Evolutionary conservation across 2,797 vertebrate species (phyloP).

Genomic region (Lateolabrax maculatus): DNA sequence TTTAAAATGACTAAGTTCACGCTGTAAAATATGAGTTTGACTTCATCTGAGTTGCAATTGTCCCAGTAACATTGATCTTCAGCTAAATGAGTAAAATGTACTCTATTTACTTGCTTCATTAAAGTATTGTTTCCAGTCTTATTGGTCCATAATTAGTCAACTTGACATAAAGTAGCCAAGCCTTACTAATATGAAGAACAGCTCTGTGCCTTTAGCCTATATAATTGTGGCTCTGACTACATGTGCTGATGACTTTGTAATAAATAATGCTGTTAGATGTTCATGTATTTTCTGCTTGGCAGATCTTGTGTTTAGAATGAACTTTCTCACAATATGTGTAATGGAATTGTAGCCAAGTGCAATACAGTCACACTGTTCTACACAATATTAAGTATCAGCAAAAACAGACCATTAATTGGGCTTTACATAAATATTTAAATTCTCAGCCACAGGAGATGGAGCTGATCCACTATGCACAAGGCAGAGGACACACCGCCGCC

Average conservation of each 20-base stretch:
- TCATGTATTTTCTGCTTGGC: background rate
- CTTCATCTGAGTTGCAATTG: background rate
- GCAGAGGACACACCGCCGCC: background rate
- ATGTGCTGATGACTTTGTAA: background rate
- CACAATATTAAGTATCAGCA: background rate
- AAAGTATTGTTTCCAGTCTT: background rate
- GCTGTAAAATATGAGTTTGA: background rate
- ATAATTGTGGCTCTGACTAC: background rate
- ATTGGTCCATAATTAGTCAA: background rate
- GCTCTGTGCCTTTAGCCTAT: background rate
- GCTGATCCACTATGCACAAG: background rate
- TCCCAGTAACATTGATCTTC: background rate
- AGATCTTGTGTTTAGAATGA: constrained; percentile 4
- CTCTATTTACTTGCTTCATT: background rate
- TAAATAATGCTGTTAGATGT: constrained; percentile 17
- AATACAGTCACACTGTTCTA: background rate
- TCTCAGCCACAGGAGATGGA: background rate
- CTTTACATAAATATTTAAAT: background rate
- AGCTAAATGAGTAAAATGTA: background rate
- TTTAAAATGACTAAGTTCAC: background rate
- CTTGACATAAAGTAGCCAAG: background rate
- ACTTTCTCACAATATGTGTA: background rate
- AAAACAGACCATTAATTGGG: background rate
- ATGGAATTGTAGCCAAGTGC: background rate
- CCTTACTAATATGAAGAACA: background rate